Evolutionary conservation across 2,113 vertebrate species (phyloP).

Genomic region (Dipodomys ordii): DNA sequence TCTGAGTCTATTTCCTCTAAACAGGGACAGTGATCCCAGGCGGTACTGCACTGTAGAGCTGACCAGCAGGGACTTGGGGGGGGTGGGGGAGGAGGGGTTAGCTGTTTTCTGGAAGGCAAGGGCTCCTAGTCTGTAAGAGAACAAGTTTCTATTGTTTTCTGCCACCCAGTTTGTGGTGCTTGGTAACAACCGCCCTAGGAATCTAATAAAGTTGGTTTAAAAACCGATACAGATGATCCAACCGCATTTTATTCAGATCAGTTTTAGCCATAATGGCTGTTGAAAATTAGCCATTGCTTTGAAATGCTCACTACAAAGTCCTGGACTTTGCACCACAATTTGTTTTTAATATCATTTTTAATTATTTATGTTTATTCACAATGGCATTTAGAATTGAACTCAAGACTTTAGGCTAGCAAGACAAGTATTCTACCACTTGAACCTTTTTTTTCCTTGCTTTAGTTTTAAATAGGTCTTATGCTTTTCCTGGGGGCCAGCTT

Average conservation of each 20-base stretch:
- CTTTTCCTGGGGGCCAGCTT: too few species aligned
- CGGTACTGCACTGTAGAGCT: neutral
- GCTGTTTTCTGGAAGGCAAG: neutral
- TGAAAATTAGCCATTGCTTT: neutral
- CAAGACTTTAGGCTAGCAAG: neutral
- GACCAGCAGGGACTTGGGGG: neutral
- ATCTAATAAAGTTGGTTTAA: neutral
- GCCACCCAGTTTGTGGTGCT: neutral
- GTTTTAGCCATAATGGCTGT: neutral
- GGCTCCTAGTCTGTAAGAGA: neutral
- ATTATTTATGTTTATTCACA: neutral
- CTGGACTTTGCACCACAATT: neutral
- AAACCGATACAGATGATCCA: neutral
- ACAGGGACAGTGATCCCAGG: neutral
- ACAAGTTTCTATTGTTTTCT: constrained; percentile 1
- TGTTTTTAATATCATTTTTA: constrained; percentile 26
- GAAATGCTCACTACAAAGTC: neutral
- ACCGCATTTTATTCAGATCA: neutral
- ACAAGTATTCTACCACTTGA: too few species aligned
- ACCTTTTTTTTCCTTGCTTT: too few species aligned
- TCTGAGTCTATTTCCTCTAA: constrained; percentile 31
- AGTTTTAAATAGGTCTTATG: too few species aligned
- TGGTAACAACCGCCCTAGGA: neutral
- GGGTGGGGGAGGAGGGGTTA: too few species aligned
- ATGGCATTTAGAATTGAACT: neutral